These are phyloP conservation scores for Rhingia campestris DNA, from an alignment of 2,888 invertebrate species.

Conservation along the genomic window DNA sequence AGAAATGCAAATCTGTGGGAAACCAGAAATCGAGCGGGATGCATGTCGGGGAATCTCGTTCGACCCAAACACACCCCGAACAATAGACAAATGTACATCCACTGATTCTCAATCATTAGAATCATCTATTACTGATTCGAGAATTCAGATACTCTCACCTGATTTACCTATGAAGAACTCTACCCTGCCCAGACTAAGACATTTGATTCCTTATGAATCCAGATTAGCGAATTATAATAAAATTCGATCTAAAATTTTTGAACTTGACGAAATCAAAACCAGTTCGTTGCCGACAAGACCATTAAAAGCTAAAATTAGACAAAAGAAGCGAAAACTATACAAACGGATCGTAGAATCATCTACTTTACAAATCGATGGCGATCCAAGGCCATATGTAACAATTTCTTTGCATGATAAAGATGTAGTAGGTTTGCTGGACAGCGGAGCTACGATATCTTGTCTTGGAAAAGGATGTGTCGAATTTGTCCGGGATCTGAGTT, in stretches of 20 bases:
- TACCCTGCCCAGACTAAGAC: background rate
- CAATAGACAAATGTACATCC: no score
- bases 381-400: conserved; percentile 45
- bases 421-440: conserved; percentile 40
- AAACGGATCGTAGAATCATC: background rate
- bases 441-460: conserved; percentile 36
- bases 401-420: conserved; percentile 2
- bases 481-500: background rate
- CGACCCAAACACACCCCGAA: no score
- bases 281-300: no score
- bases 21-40: conserved; percentile 1
- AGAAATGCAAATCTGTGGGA: background rate
- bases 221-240: background rate
- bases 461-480: conserved; percentile 23
- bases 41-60: background rate
- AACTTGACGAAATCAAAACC: background rate
- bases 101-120: background rate
- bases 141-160: no score
- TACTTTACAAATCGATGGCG: background rate
- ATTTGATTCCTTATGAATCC: background rate
- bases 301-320: background rate
- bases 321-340: background rate
- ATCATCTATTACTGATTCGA: no score
- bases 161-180: background rate
- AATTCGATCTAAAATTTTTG: conserved; percentile 5